Conservation (phyloP, 2,888 invertebrate genomes). For the Napeogenes sylphis region DNA sequence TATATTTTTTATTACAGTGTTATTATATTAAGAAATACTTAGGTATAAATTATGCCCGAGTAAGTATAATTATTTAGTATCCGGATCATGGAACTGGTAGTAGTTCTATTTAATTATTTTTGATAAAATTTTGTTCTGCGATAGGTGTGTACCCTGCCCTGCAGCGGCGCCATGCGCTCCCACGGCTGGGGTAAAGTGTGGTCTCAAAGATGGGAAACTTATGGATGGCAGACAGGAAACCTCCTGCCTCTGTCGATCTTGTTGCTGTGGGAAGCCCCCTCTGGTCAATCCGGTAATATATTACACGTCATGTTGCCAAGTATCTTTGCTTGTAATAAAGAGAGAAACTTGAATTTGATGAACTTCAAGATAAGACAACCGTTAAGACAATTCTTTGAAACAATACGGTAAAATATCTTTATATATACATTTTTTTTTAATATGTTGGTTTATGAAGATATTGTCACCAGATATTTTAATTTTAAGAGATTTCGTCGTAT, state of each 20-base stretch:
- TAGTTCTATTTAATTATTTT: too few species aligned
- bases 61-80: slow-evolving; percentile 42
- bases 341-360: too few species aligned
- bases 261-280: slow-evolving; percentile 62
- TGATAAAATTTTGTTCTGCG: neutral
- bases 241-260: slow-evolving; percentile 57
- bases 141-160: slow-evolving; percentile 62
- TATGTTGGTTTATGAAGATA: too few species aligned
- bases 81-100: too few species aligned
- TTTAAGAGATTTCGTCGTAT: too few species aligned
- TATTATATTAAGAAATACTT: slow-evolving; percentile 37
- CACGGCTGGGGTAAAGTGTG: slow-evolving; percentile 60
- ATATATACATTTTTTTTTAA: too few species aligned
- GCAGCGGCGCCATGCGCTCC: slow-evolving; percentile 53
- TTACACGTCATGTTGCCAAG: neutral
- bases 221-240: slow-evolving; percentile 53
- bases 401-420: too few species aligned
- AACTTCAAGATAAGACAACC: too few species aligned
- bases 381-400: too few species aligned
- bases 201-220: slow-evolving; percentile 49
- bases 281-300: slow-evolving; percentile 53
- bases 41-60: slow-evolving; percentile 67
- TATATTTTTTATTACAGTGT: slow-evolving; percentile 46
- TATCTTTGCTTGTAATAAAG: too few species aligned
- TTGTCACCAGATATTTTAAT: too few species aligned